Evolutionary conservation across 2,113 vertebrate species (phyloP).

Genomic region (Brevimyrus niger): DNA sequence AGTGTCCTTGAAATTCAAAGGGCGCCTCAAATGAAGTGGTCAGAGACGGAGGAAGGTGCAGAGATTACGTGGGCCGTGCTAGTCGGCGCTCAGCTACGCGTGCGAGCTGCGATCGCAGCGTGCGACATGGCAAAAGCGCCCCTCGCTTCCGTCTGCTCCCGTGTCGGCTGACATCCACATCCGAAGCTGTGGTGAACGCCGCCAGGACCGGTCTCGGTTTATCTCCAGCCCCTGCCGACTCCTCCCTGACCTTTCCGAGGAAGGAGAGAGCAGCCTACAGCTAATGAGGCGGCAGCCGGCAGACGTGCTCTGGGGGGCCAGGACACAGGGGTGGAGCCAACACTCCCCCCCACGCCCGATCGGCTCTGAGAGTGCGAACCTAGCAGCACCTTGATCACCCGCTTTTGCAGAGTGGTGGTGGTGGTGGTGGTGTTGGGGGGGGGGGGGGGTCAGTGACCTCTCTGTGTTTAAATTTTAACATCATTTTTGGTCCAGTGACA

Average conservation of each 20-base stretch:
- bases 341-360: neutral
- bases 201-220: slow-evolving; percentile 7
- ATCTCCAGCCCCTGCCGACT: slow-evolving; percentile 14
- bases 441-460: slow-evolving; percentile 31
- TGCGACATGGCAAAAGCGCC: neutral
- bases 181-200: slow-evolving; percentile 6
- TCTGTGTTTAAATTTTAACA: slow-evolving; percentile 44
- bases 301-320: neutral
- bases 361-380: neutral
- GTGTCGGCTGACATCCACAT: neutral
- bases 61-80: neutral
- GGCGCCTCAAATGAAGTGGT: neutral
- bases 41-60: neutral
- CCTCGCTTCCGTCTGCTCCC: neutral
- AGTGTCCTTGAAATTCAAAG: neutral
- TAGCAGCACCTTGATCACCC: neutral
- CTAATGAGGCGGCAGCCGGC: slow-evolving; percentile 19
- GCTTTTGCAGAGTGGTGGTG: neutral
- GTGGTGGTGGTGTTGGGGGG: no score
- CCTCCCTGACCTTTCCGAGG: slow-evolving; percentile 30
- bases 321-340: neutral
- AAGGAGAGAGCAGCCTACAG: slow-evolving; percentile 6
- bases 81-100: neutral
- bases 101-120: neutral
- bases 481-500: slow-evolving; percentile 41